These are phyloP conservation scores for Dissostichus mawsoni DNA, from an alignment of 2,113 vertebrate species.

Conservation along the genomic window DNA sequence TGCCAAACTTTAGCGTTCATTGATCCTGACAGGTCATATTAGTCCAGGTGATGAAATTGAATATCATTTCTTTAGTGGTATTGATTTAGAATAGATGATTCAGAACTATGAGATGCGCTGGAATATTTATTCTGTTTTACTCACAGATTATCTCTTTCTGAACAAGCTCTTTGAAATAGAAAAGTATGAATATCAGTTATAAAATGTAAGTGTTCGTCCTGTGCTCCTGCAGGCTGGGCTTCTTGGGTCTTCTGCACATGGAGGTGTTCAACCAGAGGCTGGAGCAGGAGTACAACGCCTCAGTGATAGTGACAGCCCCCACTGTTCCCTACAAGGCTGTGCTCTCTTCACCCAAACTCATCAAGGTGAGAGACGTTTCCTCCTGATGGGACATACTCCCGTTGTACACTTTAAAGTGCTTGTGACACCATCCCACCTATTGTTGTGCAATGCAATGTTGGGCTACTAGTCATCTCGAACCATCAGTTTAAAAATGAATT, in stretches of 20 bases:
- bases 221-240: conserved; percentile 88
- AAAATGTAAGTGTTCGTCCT: background rate
- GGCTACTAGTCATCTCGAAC: too few relatives aligned
- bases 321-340: conserved; percentile 96
- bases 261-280: conserved; percentile 98
- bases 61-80: conserved; percentile 10
- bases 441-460: too few relatives aligned
- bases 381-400: conserved; percentile 9
- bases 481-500: too few relatives aligned
- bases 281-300: conserved; percentile 96
- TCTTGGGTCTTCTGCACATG: conserved; percentile 97
- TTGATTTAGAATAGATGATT: conserved; percentile 6
- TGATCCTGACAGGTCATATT: conserved; percentile 9
- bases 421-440: too few relatives aligned
- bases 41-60: conserved; percentile 22
- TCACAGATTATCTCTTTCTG: conserved; percentile 36
- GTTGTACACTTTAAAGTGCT: background rate
- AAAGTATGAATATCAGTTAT: conserved; percentile 34
- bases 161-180: conserved; percentile 46
- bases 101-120: conserved; percentile 4
- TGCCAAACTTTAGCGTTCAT: conserved; percentile 31
- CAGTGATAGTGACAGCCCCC: conserved; percentile 93
- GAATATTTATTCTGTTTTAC: background rate
- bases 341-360: conserved; percentile 92
- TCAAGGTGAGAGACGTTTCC: conserved; percentile 87